phyloP scores from a whole-genome alignment of 2,888 invertebrate species.

The Lapara coniferarum region DNA sequence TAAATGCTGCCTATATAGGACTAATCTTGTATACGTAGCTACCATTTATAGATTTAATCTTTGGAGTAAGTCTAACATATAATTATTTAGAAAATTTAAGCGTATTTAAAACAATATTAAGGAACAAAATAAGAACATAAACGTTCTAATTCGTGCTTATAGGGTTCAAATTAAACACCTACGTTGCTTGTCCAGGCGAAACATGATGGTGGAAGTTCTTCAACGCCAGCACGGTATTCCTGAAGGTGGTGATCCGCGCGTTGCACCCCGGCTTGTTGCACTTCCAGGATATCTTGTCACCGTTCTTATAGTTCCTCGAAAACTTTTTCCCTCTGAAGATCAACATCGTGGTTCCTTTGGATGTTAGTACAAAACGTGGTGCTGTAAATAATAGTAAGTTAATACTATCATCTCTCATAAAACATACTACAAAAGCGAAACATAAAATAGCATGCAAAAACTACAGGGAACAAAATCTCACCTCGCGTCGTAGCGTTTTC shows the following conservation, averaged over 20 bases:
- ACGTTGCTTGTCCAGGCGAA: neutral
- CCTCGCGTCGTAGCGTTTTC: neutral
- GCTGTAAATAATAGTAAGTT: neutral
- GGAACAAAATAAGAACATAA: no score
- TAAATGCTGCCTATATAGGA: no score
- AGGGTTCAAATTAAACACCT: neutral
- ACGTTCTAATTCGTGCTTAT: no score
- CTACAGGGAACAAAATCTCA: neutral
- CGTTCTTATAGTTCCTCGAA: slow-evolving; percentile 60
- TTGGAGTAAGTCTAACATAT: no score
- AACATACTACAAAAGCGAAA: neutral
- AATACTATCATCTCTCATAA: neutral
- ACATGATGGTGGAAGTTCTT: slow-evolving; percentile 16
- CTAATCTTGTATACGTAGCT: no score
- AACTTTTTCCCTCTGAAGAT: slow-evolving; percentile 47
- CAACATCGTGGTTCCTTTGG: slow-evolving; percentile 53
- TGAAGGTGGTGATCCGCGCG: slow-evolving; percentile 52
- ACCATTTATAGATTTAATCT: no score
- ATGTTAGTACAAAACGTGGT: slow-evolving; percentile 34
- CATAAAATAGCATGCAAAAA: neutral
- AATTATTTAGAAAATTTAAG: no score
- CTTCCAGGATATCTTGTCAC: slow-evolving; percentile 54
- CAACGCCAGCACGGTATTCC: neutral
- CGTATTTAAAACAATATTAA: no score
- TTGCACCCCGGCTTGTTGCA: slow-evolving; percentile 57